Conservation (phyloP, 1,140 invertebrate genomes). For the Odontomachus brunneus region DNA sequence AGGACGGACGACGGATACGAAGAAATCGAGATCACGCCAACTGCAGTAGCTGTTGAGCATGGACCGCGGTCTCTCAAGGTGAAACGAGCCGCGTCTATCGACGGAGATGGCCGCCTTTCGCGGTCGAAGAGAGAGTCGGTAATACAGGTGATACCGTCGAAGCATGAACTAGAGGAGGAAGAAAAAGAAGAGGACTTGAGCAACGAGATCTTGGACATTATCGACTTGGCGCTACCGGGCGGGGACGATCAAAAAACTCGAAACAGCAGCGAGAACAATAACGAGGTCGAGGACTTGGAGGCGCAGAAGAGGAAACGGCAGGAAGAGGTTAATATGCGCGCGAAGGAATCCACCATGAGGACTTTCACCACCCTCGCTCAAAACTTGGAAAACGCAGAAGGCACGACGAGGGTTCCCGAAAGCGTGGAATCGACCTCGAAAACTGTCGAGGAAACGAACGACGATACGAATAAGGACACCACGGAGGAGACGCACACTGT, state of each 20-base stretch:
- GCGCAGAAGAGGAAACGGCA: slow-evolving; percentile 66
- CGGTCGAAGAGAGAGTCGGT: slow-evolving; percentile 73
- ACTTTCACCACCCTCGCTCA: not conserved
- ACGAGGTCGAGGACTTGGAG: slow-evolving; percentile 61
- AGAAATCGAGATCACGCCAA: slow-evolving; percentile 78
- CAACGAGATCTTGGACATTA: slow-evolving; percentile 83
- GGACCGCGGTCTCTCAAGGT: slow-evolving; percentile 84
- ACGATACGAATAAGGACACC: slow-evolving; percentile 5
- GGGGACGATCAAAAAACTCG: slow-evolving; percentile 47
- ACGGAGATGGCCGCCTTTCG: not conserved
- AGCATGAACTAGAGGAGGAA: slow-evolving; percentile 70
- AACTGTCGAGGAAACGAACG: not conserved
- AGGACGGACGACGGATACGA: slow-evolving; percentile 75
- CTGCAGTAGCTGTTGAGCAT: slow-evolving; percentile 84
- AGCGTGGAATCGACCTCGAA: not conserved
- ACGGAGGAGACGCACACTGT: not conserved
- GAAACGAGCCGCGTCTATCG: slow-evolving; percentile 9
- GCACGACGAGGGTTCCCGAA: not conserved
- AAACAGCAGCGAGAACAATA: slow-evolving; percentile 41
- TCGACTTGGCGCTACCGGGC: slow-evolving; percentile 80
- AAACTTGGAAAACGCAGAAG: not conserved
- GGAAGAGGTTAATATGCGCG: slow-evolving; percentile 62
- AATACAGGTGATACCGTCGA: slow-evolving; percentile 81
- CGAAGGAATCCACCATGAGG: slow-evolving; percentile 13
- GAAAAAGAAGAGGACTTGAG: slow-evolving; percentile 80